Evolutionary conservation across 2,113 vertebrate species (phyloP), one percentile per base, ranked within the genome.

Genomic region (Gymnarchus niloticus): DNA sequence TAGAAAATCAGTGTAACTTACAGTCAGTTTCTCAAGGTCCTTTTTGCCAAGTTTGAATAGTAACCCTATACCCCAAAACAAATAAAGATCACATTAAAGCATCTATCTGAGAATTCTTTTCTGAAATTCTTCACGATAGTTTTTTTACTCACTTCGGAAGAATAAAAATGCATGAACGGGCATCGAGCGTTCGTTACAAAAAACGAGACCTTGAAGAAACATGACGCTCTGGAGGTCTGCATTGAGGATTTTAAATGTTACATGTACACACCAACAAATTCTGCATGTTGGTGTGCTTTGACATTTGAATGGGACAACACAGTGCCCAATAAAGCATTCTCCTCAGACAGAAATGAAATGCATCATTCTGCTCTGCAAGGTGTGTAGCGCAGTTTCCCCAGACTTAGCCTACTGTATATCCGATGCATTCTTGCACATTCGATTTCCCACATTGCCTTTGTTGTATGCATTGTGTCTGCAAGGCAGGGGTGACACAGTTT

Each of bases 1-100:
- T 89, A 87, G 84, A 83, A 88, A 84, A 83, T 90, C 88, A 86
- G 84, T 87, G 88, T 88, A 86, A 85, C 88, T 88, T 87, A 89
- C 88, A 84, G 41, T 6, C 86, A 81, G 84, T 88, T 90, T 59
- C 88, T 78, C 87, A 90, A 85, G 65, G 85, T 73, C 87, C 84
- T 59, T 84, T 56, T 90, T 88, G 84, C 33, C 17, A 1, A 0
- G 6, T 73, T 52, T 76, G 88, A 90, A 90, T 77, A 86, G 89
- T 89, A 88, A 89, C 87, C 84, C 56, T 80, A 88, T 82, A 88
- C 85, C 88, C 78, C 81, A 85, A 87, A 86, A 83, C 86, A 88
- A 87, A 88, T 76, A 85, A 87, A 87, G 83, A 76, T 88, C 81
- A 85, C 83, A 46, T 87, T 65, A 88, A 87, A 84, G 83, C 81